Percentiles rank a stretch among this genome's conserved stretches.
phyloP scores from a whole-genome alignment of 2,113 vertebrate genomes.

The Callithrix jacchus region DNA sequence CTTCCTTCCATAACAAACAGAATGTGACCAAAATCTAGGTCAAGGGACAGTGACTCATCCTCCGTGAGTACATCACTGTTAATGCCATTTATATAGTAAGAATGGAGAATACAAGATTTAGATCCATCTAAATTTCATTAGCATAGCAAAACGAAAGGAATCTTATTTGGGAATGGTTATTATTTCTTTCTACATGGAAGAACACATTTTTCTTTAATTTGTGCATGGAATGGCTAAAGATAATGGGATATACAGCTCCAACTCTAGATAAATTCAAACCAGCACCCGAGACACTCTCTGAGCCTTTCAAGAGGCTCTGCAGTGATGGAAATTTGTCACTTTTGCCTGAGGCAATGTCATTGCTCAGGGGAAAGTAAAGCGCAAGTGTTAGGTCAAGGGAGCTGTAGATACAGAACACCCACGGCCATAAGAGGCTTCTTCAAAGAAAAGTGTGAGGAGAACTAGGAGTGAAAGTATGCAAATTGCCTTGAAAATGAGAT shows the following conservation, averaged over 20 bases:
- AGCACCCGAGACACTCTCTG: conserved; percentile 24
- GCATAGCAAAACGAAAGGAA: background rate
- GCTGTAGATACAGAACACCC: conserved; percentile 25
- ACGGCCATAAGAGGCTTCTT: conserved; percentile 41
- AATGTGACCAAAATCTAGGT: background rate
- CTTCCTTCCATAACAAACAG: background rate
- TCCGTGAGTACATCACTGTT: background rate
- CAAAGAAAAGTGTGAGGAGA: conserved; percentile 54
- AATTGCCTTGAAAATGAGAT: conserved; percentile 74
- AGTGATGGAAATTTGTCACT: conserved; percentile 70
- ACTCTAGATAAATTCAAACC: conserved; percentile 23
- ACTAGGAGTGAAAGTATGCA: conserved; percentile 59
- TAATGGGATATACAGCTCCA: conserved; percentile 24
- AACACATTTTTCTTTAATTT: conserved; percentile 27
- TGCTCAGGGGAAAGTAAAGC: conserved; percentile 62
- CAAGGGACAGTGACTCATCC: background rate
- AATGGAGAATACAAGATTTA: background rate
- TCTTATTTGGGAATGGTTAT: background rate
- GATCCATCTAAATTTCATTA: conserved; percentile 20
- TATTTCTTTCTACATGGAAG: background rate
- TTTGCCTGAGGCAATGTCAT: conserved; percentile 73
- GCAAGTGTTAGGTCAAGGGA: conserved; percentile 71
- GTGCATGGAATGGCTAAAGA: conserved; percentile 43
- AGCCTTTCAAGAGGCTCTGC: conserved; percentile 48
- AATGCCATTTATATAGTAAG: background rate